Evolutionary conservation across 1,140 invertebrate genomes (phyloP).

Genomic region (Liolophura sinensis): DNA sequence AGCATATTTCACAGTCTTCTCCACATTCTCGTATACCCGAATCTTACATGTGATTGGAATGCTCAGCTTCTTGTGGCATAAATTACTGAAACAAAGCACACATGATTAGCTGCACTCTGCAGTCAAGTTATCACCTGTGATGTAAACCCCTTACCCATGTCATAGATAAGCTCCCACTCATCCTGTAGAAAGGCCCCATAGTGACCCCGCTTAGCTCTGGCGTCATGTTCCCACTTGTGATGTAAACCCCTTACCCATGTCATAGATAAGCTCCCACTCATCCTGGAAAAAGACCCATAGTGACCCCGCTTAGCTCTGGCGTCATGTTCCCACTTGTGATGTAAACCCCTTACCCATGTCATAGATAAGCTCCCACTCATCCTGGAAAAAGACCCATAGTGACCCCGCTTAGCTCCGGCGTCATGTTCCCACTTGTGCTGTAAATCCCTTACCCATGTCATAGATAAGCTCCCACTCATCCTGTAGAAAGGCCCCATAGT

Average conservation of each 20-base stretch:
- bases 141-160: slow-evolving; percentile 71
- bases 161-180: slow-evolving; percentile 79
- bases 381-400: slow-evolving; percentile 60
- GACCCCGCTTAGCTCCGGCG: slow-evolving; percentile 75
- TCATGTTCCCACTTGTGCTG: too few relatives aligned
- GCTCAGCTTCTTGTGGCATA: slow-evolving; percentile 50
- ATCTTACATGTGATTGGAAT: slow-evolving; percentile 96
- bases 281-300: slow-evolving; percentile 86
- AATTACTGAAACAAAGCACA: slow-evolving; percentile 65
- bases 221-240: too few relatives aligned
- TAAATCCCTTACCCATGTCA: slow-evolving; percentile 72
- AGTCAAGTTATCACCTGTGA: background rate
- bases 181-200: slow-evolving; percentile 89
- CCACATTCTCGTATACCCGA: slow-evolving; percentile 84
- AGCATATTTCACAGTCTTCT: slow-evolving; percentile 89
- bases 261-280: slow-evolving; percentile 79
- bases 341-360: slow-evolving; percentile 68
- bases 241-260: slow-evolving; percentile 71
- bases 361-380: background rate
- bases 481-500: slow-evolving; percentile 84
- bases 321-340: too few relatives aligned
- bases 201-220: slow-evolving; percentile 76
- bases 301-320: slow-evolving; percentile 84
- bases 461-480: slow-evolving; percentile 85
- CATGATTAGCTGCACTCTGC: background rate